Evolutionary conservation across 2,113 vertebrate genomes (phyloP).

Genomic region (Andinoacara biseriatus): DNA sequence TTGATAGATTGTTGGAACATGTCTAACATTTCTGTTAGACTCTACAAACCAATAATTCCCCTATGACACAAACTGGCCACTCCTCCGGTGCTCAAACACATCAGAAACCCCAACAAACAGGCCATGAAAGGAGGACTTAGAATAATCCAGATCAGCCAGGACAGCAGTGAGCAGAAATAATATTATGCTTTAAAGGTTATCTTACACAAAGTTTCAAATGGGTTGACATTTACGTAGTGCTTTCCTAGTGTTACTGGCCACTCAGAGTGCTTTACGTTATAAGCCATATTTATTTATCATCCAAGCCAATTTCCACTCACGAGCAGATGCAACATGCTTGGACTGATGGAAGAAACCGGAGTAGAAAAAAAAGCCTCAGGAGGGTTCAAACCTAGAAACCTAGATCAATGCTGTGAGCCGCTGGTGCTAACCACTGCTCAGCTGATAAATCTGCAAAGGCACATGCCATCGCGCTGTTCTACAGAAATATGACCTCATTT

Average conservation of each 20-base stretch:
- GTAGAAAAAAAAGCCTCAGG: background rate
- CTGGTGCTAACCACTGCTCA: background rate
- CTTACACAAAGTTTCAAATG: background rate
- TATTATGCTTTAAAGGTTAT: background rate
- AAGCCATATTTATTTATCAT: background rate
- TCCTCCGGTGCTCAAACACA: background rate
- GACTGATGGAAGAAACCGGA: background rate
- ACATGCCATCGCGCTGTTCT: background rate
- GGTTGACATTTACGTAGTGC: background rate
- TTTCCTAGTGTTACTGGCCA: background rate
- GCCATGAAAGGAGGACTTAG: background rate
- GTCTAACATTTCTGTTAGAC: constrained; percentile 54
- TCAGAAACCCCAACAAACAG: background rate
- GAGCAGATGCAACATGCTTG: background rate
- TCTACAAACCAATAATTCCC: constrained; percentile 17
- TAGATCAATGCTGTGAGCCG: background rate
- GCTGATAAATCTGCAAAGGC: too few relatives aligned
- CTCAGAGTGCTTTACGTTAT: background rate
- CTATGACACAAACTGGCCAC: background rate
- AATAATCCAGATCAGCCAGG: background rate
- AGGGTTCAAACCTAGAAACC: background rate
- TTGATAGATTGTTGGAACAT: constrained; percentile 67
- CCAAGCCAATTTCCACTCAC: background rate
- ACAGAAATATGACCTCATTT: background rate
- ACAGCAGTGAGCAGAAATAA: background rate